These are phyloP conservation scores for Heliopora coerulea DNA, from an alignment of 92 coral and sea anemone genomes.

Conservation along the genomic window DNA sequence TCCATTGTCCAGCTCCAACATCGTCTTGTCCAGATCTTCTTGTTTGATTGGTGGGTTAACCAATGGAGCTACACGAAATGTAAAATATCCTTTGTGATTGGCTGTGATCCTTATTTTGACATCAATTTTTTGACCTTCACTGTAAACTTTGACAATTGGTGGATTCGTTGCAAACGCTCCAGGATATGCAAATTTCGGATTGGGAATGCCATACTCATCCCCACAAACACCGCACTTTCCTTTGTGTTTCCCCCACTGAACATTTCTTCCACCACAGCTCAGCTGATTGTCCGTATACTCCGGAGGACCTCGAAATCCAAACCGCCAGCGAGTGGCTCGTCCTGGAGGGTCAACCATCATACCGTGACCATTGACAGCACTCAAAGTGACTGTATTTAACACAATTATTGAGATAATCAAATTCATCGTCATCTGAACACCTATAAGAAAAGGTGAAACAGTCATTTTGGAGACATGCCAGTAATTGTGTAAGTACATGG, in stretches of 20 bases:
- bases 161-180: slow-evolving; percentile 22
- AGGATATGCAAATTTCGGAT: slow-evolving; percentile 23
- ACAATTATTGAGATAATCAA: slow-evolving; percentile 6
- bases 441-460: neutral
- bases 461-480: no score
- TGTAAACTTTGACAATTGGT: slow-evolving; percentile 51
- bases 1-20: slow-evolving; percentile 45
- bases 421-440: neutral
- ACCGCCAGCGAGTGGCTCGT: slow-evolving; percentile 32
- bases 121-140: slow-evolving; percentile 49
- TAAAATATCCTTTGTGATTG: slow-evolving; percentile 55
- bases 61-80: slow-evolving; percentile 59
- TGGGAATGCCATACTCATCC: slow-evolving; percentile 34
- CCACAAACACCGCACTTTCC: slow-evolving; percentile 54
- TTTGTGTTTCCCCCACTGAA: slow-evolving; percentile 37
- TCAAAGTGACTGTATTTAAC: slow-evolving; percentile 18
- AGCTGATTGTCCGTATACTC: slow-evolving; percentile 40
- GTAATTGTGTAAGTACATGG: no score
- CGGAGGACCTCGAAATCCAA: slow-evolving; percentile 12
- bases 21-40: slow-evolving; percentile 40
- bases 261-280: slow-evolving; percentile 40
- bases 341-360: slow-evolving; percentile 39
- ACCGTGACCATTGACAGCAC: slow-evolving; percentile 44
- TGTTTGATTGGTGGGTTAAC: slow-evolving; percentile 59
- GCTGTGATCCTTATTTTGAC: slow-evolving; percentile 44